Evolutionary conservation across 30 jellyfish, hydroid and myxozoan genomes (phyloP), one percentile per base, ranked within the genome.

Genomic region (Hydractinia symbiolongicarpus): DNA sequence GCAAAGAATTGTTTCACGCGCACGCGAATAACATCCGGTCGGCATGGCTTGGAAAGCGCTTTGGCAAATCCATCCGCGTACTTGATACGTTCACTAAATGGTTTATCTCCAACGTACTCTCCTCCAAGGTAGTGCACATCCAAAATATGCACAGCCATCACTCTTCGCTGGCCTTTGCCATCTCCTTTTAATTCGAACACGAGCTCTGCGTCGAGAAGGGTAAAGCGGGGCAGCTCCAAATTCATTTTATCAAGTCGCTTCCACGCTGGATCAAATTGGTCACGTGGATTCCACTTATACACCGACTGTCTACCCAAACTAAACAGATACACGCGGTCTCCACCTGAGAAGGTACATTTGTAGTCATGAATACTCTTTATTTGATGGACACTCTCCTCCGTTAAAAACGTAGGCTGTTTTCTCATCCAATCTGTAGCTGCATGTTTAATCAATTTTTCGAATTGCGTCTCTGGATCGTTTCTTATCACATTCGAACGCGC

Each of bases 141-240:
- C 9, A 90, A 55, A 4, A 90, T 83, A 50, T 90, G 97, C 21
- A 90, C 91, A 4, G 95, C 94, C 53, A 81, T 85, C 51, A 90
- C 64, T 21, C 87, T 88, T 21, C 96, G 79, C 52, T 90, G 97
- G 17, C 97, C 97, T 16, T 94, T 61, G 50, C 95, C 97, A 86
- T 91, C 98, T 4, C 98, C 98, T 79, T 81, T 86, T 75, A 67
- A 83, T 75, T 91, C 98, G 53, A 70, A 54, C 4, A 91, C 96
- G 5, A 91, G 20, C 77, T 91, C 98, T 7, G 86, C 96, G 60
- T 91, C 98, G 11, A 91, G 40, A 61, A 91, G 83, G 5, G 98
- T 91, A 70, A 78, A 90, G 79, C 95, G 88, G 44, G 98, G 98
- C 51, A 91, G 30, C 80, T 91, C 98, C 14, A 91, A 79, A 64